Percentiles rank a stretch among this genome's conserved stretches.
Evolutionary conservation across 2,797 vertebrate species (phyloP).

Genomic region (Chaetophractus vellerosus): DNA sequence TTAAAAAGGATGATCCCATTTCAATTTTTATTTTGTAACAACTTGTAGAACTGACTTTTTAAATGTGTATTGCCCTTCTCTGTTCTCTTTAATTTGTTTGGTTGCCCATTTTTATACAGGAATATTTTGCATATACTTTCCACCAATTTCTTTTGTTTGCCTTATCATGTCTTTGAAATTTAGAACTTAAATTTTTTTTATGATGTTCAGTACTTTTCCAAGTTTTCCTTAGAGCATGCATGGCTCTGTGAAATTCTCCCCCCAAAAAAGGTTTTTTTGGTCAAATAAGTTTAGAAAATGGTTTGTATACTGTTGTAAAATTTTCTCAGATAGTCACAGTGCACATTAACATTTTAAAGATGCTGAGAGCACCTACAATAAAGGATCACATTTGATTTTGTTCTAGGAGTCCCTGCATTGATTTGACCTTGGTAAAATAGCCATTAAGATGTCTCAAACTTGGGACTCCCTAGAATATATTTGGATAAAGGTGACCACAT

Average conservation of each 20-base stretch:
- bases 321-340: not conserved
- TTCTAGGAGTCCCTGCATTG: not conserved
- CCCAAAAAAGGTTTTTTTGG: not conserved
- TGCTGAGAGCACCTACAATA: not conserved
- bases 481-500: not conserved
- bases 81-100: slow-evolving; percentile 24
- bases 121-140: slow-evolving; percentile 3
- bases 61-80: not conserved
- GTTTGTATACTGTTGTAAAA: not conserved
- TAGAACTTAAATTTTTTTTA: slow-evolving; percentile 16
- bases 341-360: slow-evolving; percentile 35
- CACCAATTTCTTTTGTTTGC: slow-evolving; percentile 39
- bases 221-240: not conserved
- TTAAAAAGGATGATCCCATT: slow-evolving; percentile 6
- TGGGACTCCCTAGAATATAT: not conserved
- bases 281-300: slow-evolving; percentile 58
- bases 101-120: not conserved
- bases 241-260: slow-evolving; percentile 8
- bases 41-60: slow-evolving; percentile 40
- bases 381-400: slow-evolving; percentile 45
- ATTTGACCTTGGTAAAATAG: not conserved
- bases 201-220: slow-evolving; percentile 49
- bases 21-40: slow-evolving; percentile 56
- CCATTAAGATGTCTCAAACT: not conserved
- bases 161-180: slow-evolving; percentile 19